Conservation (phyloP, 2,888 invertebrate species). For the Drosophila cognata region DNA sequence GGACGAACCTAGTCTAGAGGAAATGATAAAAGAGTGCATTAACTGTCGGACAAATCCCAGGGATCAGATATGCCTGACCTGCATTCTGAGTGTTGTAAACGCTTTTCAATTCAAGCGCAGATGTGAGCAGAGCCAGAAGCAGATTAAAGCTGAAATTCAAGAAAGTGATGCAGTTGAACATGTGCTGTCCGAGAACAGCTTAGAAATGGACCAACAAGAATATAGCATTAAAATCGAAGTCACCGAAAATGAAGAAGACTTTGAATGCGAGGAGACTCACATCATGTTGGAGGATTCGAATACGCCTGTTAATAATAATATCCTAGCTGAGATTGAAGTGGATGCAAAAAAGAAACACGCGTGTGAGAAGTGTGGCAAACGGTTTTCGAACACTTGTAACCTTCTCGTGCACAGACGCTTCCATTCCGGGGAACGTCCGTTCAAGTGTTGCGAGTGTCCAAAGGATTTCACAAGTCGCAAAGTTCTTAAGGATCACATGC, state of each 20-base stretch:
- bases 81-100: slow-evolving; percentile 36
- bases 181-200: not conserved
- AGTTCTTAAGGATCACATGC: slow-evolving; percentile 11
- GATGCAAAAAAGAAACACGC: not conserved
- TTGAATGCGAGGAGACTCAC: not conserved
- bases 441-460: slow-evolving; percentile 6
- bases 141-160: not conserved
- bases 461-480: slow-evolving; percentile 1
- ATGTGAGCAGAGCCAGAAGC: slow-evolving; percentile 29
- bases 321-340: not conserved
- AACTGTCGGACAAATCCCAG: slow-evolving; percentile 8
- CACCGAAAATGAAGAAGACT: not conserved
- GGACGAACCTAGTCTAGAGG: slow-evolving; percentile 21
- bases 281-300: not conserved
- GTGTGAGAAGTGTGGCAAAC: slow-evolving; percentile 12
- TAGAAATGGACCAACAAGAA: not conserved
- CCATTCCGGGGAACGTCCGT: slow-evolving; percentile 1
- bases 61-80: slow-evolving; percentile 44
- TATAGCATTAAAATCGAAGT: not conserved
- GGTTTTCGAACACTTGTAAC: not conserved
- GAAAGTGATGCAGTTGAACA: not conserved
- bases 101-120: slow-evolving; percentile 43
- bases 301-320: not conserved
- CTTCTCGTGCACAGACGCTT: not conserved
- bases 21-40: slow-evolving; percentile 41